phyloP scores from a whole-genome alignment of 2,113 vertebrate genomes.

The Thalassarche chlororhynchos region DNA sequence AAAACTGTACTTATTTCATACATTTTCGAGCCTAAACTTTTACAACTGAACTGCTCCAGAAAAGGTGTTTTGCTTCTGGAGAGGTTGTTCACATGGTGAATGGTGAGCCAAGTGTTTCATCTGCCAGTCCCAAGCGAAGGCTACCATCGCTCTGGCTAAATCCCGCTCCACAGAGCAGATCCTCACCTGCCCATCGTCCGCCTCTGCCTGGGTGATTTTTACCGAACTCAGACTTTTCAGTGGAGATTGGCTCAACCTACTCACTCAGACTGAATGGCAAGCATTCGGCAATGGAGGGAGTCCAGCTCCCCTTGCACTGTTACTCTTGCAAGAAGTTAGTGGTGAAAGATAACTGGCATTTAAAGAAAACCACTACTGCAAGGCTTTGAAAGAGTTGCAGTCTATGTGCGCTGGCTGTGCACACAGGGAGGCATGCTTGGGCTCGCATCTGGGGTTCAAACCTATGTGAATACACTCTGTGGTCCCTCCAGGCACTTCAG shows the following conservation, averaged over 20 bases:
- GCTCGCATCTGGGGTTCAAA: rapidly evolving
- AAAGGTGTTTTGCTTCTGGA: not conserved
- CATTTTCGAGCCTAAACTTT: rapidly evolving
- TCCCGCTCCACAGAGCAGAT: not conserved
- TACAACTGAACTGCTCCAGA: not conserved
- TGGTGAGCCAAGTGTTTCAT: not conserved
- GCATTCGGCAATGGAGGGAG: rapidly evolving
- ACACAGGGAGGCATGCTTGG: not conserved
- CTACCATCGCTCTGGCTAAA: rapidly evolving
- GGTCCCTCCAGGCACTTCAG: not conserved
- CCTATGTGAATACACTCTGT: rapidly evolving
- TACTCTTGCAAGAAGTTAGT: not conserved
- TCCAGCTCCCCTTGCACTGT: too few species aligned
- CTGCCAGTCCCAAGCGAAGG: not conserved
- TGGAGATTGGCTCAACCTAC: not conserved
- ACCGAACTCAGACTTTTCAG: not conserved
- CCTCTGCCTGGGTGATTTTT: not conserved
- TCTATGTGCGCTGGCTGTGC: not conserved
- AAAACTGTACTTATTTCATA: not conserved
- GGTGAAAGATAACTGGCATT: not conserved
- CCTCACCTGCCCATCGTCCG: rapidly evolving
- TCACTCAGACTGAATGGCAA: too few species aligned
- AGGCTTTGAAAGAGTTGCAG: too few species aligned
- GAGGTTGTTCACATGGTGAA: not conserved
- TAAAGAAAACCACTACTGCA: not conserved